Evolutionary conservation across 2,888 invertebrate genomes (phyloP), one percentile per base, ranked within the genome.

Genomic region (Amphimallon solstitiale): DNA sequence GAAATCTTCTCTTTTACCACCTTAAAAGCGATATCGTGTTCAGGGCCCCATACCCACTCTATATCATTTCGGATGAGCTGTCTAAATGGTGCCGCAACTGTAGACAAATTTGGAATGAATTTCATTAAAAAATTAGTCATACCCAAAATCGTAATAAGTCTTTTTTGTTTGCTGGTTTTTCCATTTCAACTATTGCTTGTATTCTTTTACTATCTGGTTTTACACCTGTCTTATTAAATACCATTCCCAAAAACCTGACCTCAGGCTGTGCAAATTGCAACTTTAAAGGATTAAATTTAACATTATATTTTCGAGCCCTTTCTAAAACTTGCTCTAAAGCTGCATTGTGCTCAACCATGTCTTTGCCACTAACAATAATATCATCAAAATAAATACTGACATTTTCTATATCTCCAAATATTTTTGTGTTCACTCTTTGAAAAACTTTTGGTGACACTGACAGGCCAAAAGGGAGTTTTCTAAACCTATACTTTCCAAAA

Each of bases 381-480:
- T 76, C 74, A 54, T 76, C 74, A 43, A 77, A 65, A 66, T 76
- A 76, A 19, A 75, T 69, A 14, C 67, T 52, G 17, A 73, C 65
- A 46, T 66, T 69, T 9, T 67, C 48, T 40, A 74, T 72, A 63
- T 72, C 61, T 6, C 61, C 69, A 68, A 74, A 75, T 17, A 65
- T 66, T 60, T 72, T 56, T 21, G 43, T 43, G 54, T 66, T 74
- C 19, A 66, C 48, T 38, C 67, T 63, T 14, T 70, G 69, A 68
- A 75, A 76, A 4, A 70, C 63, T 69, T 74, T 72, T 37, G 71
- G 71, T 12, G 68, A 48, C 29, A 46, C 54, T 9, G 65, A 65
- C n/a, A 72, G 40, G 4, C 71, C 70, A 68, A 69, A 73, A 2
- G 67, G 67, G 9, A 67, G 34, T 10, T 51, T 21, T 15, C 12